Conservation (phyloP, 2,888 invertebrate genomes). For the Hypomecis punctinalis region DNA sequence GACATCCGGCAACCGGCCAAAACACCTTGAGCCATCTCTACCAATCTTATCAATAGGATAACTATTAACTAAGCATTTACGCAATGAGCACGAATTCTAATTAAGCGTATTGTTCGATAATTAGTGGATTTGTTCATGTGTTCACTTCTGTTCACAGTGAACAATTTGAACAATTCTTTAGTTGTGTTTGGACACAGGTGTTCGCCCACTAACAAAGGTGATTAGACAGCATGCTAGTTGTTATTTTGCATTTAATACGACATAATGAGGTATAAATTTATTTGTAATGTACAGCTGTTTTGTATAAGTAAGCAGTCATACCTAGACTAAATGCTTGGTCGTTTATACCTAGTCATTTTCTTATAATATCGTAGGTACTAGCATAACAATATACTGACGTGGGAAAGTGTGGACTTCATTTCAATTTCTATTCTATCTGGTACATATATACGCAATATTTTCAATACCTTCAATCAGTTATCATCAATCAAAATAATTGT, state of each 20-base stretch:
- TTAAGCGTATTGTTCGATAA: slow-evolving; percentile 48
- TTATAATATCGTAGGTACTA: not conserved
- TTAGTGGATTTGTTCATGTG: slow-evolving; percentile 28
- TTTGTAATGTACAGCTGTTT: slow-evolving; percentile 8
- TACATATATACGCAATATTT: too few relatives aligned
- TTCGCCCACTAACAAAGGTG: not conserved
- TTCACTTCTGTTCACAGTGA: slow-evolving; percentile 4
- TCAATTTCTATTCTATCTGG: not conserved
- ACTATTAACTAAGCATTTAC: slow-evolving; percentile 44
- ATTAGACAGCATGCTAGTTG: slow-evolving; percentile 4
- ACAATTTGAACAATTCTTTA: not conserved
- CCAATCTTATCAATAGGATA: slow-evolving; percentile 28
- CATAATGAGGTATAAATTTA: not conserved
- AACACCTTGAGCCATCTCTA: slow-evolving; percentile 8
- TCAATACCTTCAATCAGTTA: too few relatives aligned
- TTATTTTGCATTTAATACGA: not conserved
- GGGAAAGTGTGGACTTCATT: not conserved
- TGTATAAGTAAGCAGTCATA: not conserved
- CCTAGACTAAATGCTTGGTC: not conserved
- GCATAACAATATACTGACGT: not conserved
- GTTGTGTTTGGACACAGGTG: slow-evolving; percentile 5
- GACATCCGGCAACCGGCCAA: slow-evolving; percentile 9
- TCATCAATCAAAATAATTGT: too few relatives aligned
- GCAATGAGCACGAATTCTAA: slow-evolving; percentile 43
- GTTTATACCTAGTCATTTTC: not conserved